Evolutionary conservation across 1,140 invertebrate genomes (phyloP).

Genomic region (Pogonomyrmex californicus): DNA sequence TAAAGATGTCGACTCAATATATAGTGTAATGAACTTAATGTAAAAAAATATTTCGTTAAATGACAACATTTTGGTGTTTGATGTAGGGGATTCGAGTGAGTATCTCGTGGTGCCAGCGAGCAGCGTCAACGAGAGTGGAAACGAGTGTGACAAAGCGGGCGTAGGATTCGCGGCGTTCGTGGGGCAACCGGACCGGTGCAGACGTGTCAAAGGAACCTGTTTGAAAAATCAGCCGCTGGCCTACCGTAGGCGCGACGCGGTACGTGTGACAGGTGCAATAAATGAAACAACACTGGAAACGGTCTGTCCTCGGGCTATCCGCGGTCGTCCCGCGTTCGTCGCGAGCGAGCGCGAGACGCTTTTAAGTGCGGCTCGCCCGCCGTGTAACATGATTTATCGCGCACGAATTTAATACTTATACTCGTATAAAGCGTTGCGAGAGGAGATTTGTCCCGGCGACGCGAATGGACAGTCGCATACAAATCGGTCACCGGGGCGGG

Average conservation of each 20-base stretch:
- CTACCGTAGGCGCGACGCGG: conserved; percentile 85
- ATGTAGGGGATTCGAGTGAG: conserved; percentile 81
- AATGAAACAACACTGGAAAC: conserved; percentile 52
- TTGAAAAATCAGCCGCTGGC: conserved; percentile 86
- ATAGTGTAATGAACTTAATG: neutral
- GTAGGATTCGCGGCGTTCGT: conserved; percentile 86
- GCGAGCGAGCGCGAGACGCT: conserved; percentile 2
- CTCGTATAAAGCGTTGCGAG: conserved; percentile 46
- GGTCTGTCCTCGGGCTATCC: conserved; percentile 25
- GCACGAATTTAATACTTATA: conserved; percentile 63
- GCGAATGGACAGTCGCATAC: conserved; percentile 46
- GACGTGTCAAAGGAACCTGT: conserved; percentile 82
- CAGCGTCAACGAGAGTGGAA: conserved; percentile 82
- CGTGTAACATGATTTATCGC: conserved; percentile 58
- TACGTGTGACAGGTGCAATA: conserved; percentile 70
- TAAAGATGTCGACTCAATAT: neutral
- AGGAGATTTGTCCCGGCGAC: conserved; percentile 39
- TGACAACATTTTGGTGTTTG: neutral
- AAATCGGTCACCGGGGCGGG: conserved; percentile 26
- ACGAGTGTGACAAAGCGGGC: conserved; percentile 86
- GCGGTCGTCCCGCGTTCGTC: neutral
- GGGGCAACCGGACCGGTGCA: conserved; percentile 85
- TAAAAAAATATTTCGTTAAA: neutral
- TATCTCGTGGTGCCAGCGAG: conserved; percentile 84
- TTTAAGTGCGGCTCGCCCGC: conserved; percentile 14